A percentile compares a stretch with the other conserved stretches of the same genome.
Conservation (phyloP, 2,888 invertebrate species). For the Lasioglossum morio region DNA sequence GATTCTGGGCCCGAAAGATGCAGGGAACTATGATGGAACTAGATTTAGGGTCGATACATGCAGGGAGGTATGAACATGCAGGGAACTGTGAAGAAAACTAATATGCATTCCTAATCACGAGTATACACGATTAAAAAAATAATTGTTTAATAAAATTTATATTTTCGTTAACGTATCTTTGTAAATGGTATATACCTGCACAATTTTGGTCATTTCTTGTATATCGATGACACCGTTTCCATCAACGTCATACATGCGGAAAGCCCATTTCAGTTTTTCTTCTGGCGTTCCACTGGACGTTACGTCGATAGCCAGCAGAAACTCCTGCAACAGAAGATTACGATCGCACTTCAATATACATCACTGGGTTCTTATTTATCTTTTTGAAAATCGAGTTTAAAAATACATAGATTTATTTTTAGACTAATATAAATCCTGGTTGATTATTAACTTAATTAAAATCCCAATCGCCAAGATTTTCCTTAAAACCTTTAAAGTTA, state of each 20-base stretch:
- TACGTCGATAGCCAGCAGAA: conserved; percentile 98
- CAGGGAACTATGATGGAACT: too few relatives aligned
- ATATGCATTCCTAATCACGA: neutral
- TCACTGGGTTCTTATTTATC: too few relatives aligned
- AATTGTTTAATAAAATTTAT: neutral
- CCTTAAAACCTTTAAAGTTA: too few relatives aligned
- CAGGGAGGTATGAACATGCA: too few relatives aligned
- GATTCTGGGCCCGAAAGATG: too few relatives aligned
- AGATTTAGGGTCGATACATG: too few relatives aligned
- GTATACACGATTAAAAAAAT: neutral
- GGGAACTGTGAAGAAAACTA: too few relatives aligned
- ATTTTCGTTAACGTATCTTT: neutral
- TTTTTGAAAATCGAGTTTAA: too few relatives aligned
- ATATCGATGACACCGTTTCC: conserved; percentile 99
- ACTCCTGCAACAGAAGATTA: conserved; percentile 90
- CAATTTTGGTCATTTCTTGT: conserved; percentile 99
- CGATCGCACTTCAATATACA: neutral
- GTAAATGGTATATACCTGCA: conserved; percentile 90
- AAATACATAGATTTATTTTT: too few relatives aligned
- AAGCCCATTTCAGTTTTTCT: conserved; percentile 99
- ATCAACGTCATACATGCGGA: conserved; percentile 99
- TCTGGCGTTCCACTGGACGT: conserved; percentile 99
- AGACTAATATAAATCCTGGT: too few relatives aligned
- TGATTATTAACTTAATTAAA: too few relatives aligned
- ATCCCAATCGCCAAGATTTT: too few relatives aligned